Percentiles rank a stretch among this genome's conserved stretches.
Evolutionary conservation across 2,113 vertebrate genomes (phyloP).

Genomic region (Tauraco erythrolophus): DNA sequence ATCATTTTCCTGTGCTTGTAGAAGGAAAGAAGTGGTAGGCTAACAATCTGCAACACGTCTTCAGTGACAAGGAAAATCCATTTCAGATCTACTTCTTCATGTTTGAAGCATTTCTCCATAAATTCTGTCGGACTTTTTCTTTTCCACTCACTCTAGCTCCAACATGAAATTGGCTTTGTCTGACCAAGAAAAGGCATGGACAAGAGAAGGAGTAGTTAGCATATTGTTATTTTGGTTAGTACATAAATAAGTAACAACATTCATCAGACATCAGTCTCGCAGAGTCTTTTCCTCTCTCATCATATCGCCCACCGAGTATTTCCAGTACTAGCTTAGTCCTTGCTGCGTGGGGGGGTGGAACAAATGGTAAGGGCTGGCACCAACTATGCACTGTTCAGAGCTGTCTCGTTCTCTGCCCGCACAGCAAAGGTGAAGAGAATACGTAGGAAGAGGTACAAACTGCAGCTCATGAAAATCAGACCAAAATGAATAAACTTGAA

Average conservation of each 20-base stretch:
- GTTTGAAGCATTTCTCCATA: background rate
- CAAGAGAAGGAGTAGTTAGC: background rate
- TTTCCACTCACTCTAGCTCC: background rate
- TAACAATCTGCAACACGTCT: background rate
- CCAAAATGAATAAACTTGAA: background rate
- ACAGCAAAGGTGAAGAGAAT: background rate
- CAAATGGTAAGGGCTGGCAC: fast-evolving
- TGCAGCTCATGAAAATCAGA: background rate
- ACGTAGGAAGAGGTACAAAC: fast-evolving
- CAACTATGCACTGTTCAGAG: fast-evolving
- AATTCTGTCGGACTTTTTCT: background rate
- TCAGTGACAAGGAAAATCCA: background rate
- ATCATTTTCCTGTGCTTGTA: background rate
- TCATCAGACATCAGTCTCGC: background rate
- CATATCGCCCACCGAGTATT: background rate
- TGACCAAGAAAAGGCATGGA: background rate
- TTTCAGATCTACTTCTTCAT: background rate
- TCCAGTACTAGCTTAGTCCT: background rate
- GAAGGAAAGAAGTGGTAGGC: background rate
- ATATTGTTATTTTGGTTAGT: background rate
- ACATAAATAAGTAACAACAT: background rate
- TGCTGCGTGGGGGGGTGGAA: fast-evolving
- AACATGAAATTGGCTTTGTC: background rate
- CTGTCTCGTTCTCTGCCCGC: background rate
- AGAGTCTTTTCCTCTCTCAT: background rate